Evolutionary conservation across 2,888 invertebrate genomes (phyloP).

Genomic region (Elegia similella): DNA sequence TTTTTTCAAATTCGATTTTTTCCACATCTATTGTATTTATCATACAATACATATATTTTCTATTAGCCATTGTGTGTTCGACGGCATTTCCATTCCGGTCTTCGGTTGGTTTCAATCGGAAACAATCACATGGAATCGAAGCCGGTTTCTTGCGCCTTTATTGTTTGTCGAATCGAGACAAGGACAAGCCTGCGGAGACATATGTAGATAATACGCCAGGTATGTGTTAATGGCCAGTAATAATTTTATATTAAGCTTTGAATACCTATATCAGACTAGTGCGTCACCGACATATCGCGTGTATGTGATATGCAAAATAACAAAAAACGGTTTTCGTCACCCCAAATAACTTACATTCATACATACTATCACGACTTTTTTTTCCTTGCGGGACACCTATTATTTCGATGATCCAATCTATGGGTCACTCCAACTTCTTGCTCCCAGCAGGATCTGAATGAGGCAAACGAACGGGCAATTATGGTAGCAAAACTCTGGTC

Average conservation of each 20-base stretch:
- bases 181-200: not conserved
- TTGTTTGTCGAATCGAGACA: conserved; percentile 3
- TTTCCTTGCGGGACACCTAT: too few relatives aligned
- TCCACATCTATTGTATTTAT: too few relatives aligned
- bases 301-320: too few relatives aligned
- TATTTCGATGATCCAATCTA: too few relatives aligned
- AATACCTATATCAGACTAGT: not conserved
- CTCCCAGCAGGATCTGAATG: too few relatives aligned
- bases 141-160: conserved; percentile 11
- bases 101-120: not conserved
- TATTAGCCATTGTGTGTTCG: not conserved
- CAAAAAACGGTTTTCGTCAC: too few relatives aligned
- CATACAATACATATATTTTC: not conserved
- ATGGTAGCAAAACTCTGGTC: too few relatives aligned
- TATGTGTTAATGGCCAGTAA: not conserved
- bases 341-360: too few relatives aligned
- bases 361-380: too few relatives aligned
- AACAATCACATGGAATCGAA: not conserved
- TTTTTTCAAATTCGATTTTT: too few relatives aligned
- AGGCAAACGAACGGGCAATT: too few relatives aligned
- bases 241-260: not conserved
- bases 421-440: too few relatives aligned
- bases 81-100: not conserved
- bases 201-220: not conserved
- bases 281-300: not conserved